Evolutionary conservation across 2,113 vertebrate species (phyloP), one percentile per base, ranked within the genome.

Genomic region (Fukomys damarensis): DNA sequence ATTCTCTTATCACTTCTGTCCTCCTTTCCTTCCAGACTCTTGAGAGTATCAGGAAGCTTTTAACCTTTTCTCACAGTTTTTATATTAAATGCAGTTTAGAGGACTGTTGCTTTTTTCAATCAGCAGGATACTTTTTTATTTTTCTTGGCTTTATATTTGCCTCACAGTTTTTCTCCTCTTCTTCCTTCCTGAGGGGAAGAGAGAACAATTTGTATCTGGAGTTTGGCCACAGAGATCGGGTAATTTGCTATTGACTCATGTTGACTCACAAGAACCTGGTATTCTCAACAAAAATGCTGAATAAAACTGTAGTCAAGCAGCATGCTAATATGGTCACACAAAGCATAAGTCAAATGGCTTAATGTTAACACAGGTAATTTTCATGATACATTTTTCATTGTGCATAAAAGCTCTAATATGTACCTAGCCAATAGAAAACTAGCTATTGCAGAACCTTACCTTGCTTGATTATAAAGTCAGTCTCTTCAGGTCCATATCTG

Each of bases 261-360:
- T 5, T 0, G n/a, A n/a, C n/a, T 3, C 41, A 3, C 1, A 52
- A 38, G 22, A 85, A 16, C 12, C 38, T 20, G 13, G 38, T 3
- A 35, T 14, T 61, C 46, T 68, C 16, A 28, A 5, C 54, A 35
- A 24, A 91, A 61, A n/a, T n/a, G 43, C 56, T 12, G 7, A 19
- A 17, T n/a, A 41, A 2, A 4, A 13, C 13, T 32, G 2, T 14
- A 9, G 7, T 13, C 74, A 70, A 19, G 43, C 26, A 56, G 0
- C 52, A 13, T 22, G 1, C 68, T 1, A 38, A 52, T 4, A 9
- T 11, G 46, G 20, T 19, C 38, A 30, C 22, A n/a, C 35, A 7
- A 2, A 10, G n/a, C 3, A 11, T 26, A 59, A 59, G 28, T 32
- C 35, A 22, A 38, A 59, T 80, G 24, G 26, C n/a, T 59, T 24